Base-by-base conservation (phyloP, 2,113 vertebrate genomes). In the Podilymbus podiceps region DNA sequence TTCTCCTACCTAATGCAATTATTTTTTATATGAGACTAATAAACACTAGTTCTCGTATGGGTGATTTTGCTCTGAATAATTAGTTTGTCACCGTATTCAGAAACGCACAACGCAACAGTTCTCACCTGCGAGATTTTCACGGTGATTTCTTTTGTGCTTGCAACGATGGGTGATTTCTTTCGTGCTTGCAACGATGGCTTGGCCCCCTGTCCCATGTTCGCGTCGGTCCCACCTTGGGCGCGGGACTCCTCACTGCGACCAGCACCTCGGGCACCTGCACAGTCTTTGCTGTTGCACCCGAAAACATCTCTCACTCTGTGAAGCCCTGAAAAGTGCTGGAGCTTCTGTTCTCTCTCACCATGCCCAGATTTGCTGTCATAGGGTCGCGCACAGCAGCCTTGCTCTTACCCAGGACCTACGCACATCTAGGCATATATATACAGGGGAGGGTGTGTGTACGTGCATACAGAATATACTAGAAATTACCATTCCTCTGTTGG, bases 21-120 rank as follows among this genome's bases (percentile, higher is more conserved):
- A 83, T 96, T 90, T 88, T 95, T 96, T 95, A 49, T 88, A 66
- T 38, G 67, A 88, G 66, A 24, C 40, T 35, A 92, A 90, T 79
- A 86, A 88, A 79, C 89, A 75, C 92, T 27, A 28, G 53, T 89
- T 95, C 91, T 91, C 93, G 87, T 58, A 4, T 71, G 35, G 77
- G n/a, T 55, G 47, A 64, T 38, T 80, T 82, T 64, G 28, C 62
- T 56, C 83, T 73, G 78, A 74, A 80, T 81, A 89, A 94, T 79
- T 89, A 46, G 67, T 79, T 88, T 14, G 25, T 79, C 85, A 84
- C 33, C 83, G 67, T 15, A 8, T 78, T 93, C 86, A 67, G 82
- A 91, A 96, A 93, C 17, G 77, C 53, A 19, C 63, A 79, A 68
- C 11, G 40, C 40, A 35, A n/a, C 12, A 7, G 62, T 24, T 90